Evolutionary conservation across 2,888 invertebrate genomes (phyloP).

Genomic region (Troglohyphantes excavatus): DNA sequence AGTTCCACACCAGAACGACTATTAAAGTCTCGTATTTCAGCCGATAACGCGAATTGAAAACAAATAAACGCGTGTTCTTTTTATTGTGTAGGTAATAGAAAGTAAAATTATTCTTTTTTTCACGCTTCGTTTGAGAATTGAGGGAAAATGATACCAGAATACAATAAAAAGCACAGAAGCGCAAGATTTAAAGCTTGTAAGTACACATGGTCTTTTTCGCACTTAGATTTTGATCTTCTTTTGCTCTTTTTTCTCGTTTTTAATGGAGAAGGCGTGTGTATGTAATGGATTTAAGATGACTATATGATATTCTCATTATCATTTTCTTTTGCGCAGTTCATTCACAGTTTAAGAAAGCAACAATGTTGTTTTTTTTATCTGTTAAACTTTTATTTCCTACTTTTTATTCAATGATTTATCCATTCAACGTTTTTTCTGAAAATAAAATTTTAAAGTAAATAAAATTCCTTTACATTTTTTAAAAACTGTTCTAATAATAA

Average conservation of each 20-base stretch:
- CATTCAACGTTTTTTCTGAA: no score
- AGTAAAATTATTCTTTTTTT: conserved; percentile 35
- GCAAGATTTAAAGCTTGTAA: background rate
- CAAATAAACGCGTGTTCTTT: background rate
- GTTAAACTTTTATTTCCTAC: no score
- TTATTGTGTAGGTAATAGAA: background rate
- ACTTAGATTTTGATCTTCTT: background rate
- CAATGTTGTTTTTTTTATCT: no score
- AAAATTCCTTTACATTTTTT: no score
- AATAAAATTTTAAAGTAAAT: no score
- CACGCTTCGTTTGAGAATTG: conserved; percentile 52
- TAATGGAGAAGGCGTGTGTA: conserved; percentile 19
- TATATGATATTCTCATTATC: background rate
- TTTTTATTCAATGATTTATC: no score
- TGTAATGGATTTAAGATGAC: conserved; percentile 1
- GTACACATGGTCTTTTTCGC: background rate
- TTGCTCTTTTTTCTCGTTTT: conserved; percentile 9
- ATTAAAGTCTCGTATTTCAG: background rate
- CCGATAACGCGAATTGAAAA: background rate
- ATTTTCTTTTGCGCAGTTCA: background rate
- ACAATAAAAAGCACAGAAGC: background rate
- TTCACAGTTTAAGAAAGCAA: background rate
- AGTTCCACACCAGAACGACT: background rate
- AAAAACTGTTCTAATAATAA: no score
- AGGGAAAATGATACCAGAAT: conserved; percentile 5